A percentile compares a stretch with the other conserved stretches of the same genome.
These are phyloP conservation scores for Drosophila mercatorum DNA, from an alignment of 2,888 invertebrate genomes.

Conservation along the genomic window DNA sequence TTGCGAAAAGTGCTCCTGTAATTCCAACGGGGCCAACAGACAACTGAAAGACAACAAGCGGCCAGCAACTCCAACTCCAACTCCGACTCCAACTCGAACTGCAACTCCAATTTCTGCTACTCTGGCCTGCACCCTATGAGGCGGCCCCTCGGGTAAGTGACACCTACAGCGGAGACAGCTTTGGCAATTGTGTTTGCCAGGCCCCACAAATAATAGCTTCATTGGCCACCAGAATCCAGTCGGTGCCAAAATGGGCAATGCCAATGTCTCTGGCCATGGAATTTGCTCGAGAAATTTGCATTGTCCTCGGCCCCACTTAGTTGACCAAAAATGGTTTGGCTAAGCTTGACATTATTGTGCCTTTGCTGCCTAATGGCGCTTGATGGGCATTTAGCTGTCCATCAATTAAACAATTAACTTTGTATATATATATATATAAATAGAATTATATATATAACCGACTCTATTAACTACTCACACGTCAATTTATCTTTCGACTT, in stretches of 20 bases:
- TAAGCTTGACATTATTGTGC: slow-evolving; percentile 71
- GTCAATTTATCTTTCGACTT: slow-evolving; percentile 17
- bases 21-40: slow-evolving; percentile 64
- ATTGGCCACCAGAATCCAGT: slow-evolving; percentile 57
- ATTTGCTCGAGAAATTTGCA: slow-evolving; percentile 76
- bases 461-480: slow-evolving; percentile 44
- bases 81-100: slow-evolving; percentile 21
- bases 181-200: slow-evolving; percentile 55
- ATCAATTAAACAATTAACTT: slow-evolving; percentile 69
- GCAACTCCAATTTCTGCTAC: slow-evolving; percentile 22
- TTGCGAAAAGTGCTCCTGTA: slow-evolving; percentile 83
- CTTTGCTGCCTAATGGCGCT: slow-evolving; percentile 42
- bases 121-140: slow-evolving; percentile 5
- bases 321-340: slow-evolving; percentile 67
- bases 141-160: slow-evolving; percentile 67
- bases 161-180: slow-evolving; percentile 60
- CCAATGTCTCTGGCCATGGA: slow-evolving; percentile 66
- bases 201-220: slow-evolving; percentile 78
- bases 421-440: slow-evolving; percentile 16
- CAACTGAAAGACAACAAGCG: slow-evolving; percentile 73
- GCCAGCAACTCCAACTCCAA: slow-evolving; percentile 23
- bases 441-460: slow-evolving; percentile 40
- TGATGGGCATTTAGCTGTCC: slow-evolving; percentile 69
- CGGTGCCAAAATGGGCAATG: slow-evolving; percentile 61
- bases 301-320: slow-evolving; percentile 58